Percentiles rank a stretch among this genome's conserved stretches.
These are phyloP conservation scores for Drosophila incognita DNA, from an alignment of 2,888 invertebrate species.

Conservation along the genomic window DNA sequence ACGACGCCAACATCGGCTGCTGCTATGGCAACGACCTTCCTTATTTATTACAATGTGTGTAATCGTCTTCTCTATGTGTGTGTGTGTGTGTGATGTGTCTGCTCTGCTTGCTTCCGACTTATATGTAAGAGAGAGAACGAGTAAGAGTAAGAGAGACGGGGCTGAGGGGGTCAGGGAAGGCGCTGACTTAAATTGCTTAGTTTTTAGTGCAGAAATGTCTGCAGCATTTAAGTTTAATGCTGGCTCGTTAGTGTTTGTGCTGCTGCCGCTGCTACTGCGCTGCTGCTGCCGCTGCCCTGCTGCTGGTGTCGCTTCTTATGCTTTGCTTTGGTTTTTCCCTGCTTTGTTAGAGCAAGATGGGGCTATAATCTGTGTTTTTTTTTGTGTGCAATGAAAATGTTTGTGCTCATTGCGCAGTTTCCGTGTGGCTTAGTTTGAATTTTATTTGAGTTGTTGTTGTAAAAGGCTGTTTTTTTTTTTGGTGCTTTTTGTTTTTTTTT, in stretches of 20 bases:
- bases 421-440: constrained; percentile 69
- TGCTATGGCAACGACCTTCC: constrained; percentile 84
- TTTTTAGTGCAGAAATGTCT: constrained; percentile 80
- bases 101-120: constrained; percentile 41
- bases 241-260: constrained; percentile 60
- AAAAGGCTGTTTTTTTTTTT: constrained; percentile 25
- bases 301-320: constrained; percentile 52
- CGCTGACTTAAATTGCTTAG: constrained; percentile 72
- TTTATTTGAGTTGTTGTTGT: constrained; percentile 45
- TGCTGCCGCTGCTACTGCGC: constrained; percentile 26
- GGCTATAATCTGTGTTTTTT: constrained; percentile 55
- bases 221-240: constrained; percentile 74
- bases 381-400: constrained; percentile 53
- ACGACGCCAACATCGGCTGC: constrained; percentile 62
- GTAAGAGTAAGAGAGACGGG: neutral
- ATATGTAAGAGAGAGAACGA: constrained; percentile 19
- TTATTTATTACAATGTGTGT: constrained; percentile 81
- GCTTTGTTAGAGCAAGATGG: constrained; percentile 15
- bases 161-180: constrained; percentile 16
- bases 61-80: constrained; percentile 53
- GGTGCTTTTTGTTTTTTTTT: constrained; percentile 27
- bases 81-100: constrained; percentile 40
- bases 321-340: constrained; percentile 37
- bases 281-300: constrained; percentile 19
- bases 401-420: constrained; percentile 76